Conservation (phyloP, 2,797 vertebrate genomes). For the Cheracebus regulus region DNA sequence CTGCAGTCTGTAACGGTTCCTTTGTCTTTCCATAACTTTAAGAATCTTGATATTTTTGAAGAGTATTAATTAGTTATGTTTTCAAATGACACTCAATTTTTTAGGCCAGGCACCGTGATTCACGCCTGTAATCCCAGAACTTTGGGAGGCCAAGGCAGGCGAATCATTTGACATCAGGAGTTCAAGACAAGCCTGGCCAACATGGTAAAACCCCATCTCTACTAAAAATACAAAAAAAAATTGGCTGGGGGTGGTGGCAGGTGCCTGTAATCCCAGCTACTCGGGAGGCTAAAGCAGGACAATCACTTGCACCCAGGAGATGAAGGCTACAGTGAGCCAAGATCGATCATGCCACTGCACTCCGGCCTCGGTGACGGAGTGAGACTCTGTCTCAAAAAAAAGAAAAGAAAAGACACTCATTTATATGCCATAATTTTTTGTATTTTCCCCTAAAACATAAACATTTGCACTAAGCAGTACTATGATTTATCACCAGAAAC, state of each 20-base stretch:
- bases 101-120: too few species aligned
- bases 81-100: not conserved
- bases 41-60: not conserved
- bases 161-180: too few species aligned
- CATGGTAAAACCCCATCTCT: too few species aligned
- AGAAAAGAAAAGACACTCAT: not conserved
- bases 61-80: not conserved
- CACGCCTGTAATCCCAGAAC: too few species aligned
- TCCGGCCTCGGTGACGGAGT: not conserved
- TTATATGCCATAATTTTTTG: not conserved
- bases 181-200: too few species aligned
- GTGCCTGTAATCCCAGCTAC: not conserved
- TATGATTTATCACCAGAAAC: not conserved
- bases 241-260: not conserved
- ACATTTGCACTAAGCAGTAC: not conserved
- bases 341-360: not conserved
- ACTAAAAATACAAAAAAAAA: not conserved
- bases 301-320: not conserved
- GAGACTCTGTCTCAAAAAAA: not conserved
- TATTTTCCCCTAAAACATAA: not conserved
- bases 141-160: too few species aligned
- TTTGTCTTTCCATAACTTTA: not conserved
- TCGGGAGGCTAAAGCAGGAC: not conserved
- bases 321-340: not conserved
- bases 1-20: not conserved